A percentile compares a stretch with the other conserved stretches of the same genome.
phyloP scores from a whole-genome alignment of 2,797 vertebrate genomes.

The Botia kubotai region DNA sequence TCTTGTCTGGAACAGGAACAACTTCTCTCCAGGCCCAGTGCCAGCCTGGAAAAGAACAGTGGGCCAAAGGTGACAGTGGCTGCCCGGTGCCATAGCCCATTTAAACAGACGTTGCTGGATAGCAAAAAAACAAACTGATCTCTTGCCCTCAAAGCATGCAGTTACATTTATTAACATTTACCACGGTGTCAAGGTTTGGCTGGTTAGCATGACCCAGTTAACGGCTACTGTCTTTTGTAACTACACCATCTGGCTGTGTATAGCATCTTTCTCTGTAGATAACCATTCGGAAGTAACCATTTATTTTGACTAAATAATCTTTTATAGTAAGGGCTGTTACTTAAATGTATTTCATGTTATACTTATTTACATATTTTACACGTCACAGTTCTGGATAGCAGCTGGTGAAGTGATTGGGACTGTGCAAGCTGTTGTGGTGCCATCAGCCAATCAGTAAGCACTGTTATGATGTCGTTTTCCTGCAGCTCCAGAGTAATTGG shows the following conservation, averaged over 20 bases:
- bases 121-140: neutral
- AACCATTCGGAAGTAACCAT: too few relatives aligned
- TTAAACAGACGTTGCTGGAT: neutral
- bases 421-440: neutral
- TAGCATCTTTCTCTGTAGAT: neutral
- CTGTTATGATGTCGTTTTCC: neutral
- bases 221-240: neutral
- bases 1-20: too few relatives aligned
- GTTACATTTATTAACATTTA: neutral
- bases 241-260: neutral
- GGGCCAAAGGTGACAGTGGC: neutral
- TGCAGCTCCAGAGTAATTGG: neutral
- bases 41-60: neutral
- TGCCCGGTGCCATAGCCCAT: neutral
- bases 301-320: too few relatives aligned
- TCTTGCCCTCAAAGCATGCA: neutral
- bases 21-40: neutral
- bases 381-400: too few relatives aligned
- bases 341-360: too few relatives aligned
- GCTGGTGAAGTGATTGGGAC: too few relatives aligned
- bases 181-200: neutral
- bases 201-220: neutral
- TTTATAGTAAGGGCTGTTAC: too few relatives aligned
- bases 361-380: too few relatives aligned
- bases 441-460: neutral